Conservation (phyloP, 2,888 invertebrate genomes). For the Parelbella ahira region DNA sequence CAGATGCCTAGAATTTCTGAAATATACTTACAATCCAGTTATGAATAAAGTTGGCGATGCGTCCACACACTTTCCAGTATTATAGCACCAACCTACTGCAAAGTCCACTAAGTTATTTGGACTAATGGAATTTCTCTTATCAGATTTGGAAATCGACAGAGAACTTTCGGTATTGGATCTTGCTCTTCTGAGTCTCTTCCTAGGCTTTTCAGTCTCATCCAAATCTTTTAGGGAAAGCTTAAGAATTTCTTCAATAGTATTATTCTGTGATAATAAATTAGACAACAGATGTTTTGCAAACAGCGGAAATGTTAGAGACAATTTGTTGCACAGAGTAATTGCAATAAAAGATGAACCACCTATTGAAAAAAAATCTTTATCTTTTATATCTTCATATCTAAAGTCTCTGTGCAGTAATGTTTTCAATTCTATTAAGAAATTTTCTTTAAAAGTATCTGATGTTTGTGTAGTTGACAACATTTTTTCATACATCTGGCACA, state of each 20-base stretch:
- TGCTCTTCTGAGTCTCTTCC: constrained; percentile 43
- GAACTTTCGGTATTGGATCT: constrained; percentile 29
- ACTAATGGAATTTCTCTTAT: constrained; percentile 33
- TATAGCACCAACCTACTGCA: constrained; percentile 78
- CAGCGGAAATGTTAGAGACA: constrained; percentile 63
- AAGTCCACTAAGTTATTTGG: constrained; percentile 41
- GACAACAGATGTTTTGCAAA: constrained; percentile 77
- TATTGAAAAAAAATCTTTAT: constrained; percentile 76
- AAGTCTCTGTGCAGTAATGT: constrained; percentile 39
- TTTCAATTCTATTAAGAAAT: constrained; percentile 52
- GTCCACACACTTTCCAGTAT: constrained; percentile 91
- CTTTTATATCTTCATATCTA: constrained; percentile 54
- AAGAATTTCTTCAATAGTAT: constrained; percentile 57
- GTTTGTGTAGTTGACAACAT: constrained; percentile 35
- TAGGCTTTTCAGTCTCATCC: constrained; percentile 38
- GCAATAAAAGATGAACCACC: constrained; percentile 88
- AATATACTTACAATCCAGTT: constrained; percentile 70
- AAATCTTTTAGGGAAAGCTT: constrained; percentile 47
- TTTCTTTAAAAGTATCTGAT: constrained; percentile 39
- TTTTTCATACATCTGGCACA: constrained; percentile 63
- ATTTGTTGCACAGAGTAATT: constrained; percentile 81
- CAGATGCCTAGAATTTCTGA: too few species aligned
- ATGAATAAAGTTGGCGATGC: constrained; percentile 83
- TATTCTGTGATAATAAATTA: constrained; percentile 70
- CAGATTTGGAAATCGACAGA: constrained; percentile 17